Percentiles rank a stretch among this genome's conserved stretches.
These are phyloP conservation scores for Chlamydotis undulata DNA, from an alignment of 2,113 vertebrate species.

Conservation along the genomic window DNA sequence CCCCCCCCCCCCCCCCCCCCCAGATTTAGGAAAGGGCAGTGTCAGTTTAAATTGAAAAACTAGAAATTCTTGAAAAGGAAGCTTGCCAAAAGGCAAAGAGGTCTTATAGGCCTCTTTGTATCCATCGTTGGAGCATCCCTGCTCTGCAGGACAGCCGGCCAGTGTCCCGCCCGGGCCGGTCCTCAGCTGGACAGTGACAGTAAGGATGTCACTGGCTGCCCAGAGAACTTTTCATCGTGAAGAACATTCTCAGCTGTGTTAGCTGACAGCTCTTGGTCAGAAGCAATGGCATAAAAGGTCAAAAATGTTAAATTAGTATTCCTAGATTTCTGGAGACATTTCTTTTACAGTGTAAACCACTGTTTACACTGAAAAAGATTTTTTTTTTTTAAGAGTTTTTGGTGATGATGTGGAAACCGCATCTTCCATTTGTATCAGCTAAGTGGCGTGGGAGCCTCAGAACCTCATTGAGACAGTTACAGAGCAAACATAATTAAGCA, in stretches of 20 bases:
- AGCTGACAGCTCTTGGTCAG: background rate
- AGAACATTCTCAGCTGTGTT: background rate
- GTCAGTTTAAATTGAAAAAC: background rate
- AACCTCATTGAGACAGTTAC: background rate
- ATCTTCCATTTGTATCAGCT: accelerated
- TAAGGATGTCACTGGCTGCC: background rate
- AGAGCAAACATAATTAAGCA: background rate
- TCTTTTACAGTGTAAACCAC: background rate
- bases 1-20: too few species aligned
- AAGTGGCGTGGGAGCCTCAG: background rate
- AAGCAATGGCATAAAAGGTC: background rate
- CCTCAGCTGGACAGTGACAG: background rate
- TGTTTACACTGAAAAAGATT: background rate
- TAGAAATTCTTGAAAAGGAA: background rate
- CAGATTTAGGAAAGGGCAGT: background rate
- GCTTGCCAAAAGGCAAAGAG: background rate
- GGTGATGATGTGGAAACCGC: background rate
- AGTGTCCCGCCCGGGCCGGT: background rate
- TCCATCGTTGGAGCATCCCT: background rate
- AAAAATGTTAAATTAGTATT: background rate
- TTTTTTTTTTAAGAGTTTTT: background rate
- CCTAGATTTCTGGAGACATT: background rate
- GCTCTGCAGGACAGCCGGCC: background rate
- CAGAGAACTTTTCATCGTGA: background rate
- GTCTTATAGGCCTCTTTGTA: background rate